Percentiles rank a stretch among this genome's conserved stretches.
These are phyloP conservation scores for Psittacus erithacus DNA, from an alignment of 2,113 vertebrate genomes.

Conservation along the genomic window DNA sequence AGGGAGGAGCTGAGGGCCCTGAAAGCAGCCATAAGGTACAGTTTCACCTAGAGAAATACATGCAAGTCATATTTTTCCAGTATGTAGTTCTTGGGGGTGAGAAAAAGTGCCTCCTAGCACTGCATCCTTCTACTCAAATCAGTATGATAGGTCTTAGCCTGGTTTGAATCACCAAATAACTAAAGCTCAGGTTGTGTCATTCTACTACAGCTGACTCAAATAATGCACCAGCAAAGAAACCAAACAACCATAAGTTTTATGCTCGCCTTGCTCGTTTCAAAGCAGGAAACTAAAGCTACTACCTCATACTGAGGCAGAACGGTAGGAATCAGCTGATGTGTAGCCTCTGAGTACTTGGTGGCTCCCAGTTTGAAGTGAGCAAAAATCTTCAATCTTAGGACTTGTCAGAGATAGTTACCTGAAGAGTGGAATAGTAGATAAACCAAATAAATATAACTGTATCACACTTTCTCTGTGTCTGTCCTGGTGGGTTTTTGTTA, in stretches of 20 bases:
- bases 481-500: not conserved
- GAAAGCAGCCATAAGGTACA: not conserved
- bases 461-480: not conserved
- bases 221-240: not conserved
- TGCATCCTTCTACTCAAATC: not conserved
- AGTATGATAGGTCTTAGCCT: not conserved
- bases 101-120: not conserved
- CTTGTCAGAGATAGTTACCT: not conserved
- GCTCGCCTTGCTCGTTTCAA: not conserved
- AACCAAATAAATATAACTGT: slow-evolving; percentile 35
- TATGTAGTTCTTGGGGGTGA: not conserved
- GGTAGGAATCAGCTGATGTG: not conserved
- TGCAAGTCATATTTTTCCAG: not conserved
- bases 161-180: not conserved
- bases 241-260: not conserved
- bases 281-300: slow-evolving; percentile 45
- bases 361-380: not conserved
- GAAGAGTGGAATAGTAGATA: not conserved
- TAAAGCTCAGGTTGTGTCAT: not conserved
- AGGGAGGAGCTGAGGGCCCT: not conserved
- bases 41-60: not conserved
- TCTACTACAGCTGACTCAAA: not conserved
- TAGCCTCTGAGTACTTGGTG: not conserved
- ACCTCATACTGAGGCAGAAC: slow-evolving; percentile 21
- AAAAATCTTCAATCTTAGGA: not conserved